Conservation (phyloP, 1,140 invertebrate genomes). For the Brachionus koreanus region DNA sequence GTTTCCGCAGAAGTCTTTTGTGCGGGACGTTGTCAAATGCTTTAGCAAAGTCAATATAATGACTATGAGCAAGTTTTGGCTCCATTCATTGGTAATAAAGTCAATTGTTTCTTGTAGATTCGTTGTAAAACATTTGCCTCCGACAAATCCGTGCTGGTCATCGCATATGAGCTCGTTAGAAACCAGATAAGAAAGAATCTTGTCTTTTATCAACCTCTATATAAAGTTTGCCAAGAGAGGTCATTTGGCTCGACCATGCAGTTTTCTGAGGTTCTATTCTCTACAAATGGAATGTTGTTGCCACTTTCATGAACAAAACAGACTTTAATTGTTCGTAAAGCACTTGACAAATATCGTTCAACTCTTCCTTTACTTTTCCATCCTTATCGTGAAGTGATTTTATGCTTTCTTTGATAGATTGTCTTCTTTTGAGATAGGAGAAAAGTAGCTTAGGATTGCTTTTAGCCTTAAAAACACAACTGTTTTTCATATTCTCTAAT, state of each 20-base stretch:
- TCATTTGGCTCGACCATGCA: not conserved
- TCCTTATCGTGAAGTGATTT: not conserved
- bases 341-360: not conserved
- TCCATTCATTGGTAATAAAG: not conserved
- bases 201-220: not conserved
- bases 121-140: not conserved
- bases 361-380: not conserved
- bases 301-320: not conserved
- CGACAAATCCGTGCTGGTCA: slow-evolving; percentile 3
- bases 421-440: not conserved
- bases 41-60: slow-evolving; percentile 41
- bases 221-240: not conserved
- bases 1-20: not conserved
- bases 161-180: not conserved
- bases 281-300: not conserved
- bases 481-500: not conserved
- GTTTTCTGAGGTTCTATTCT: not conserved
- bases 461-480: not conserved
- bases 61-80: not conserved
- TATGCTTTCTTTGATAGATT: not conserved
- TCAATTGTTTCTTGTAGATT: slow-evolving; percentile 16
- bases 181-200: not conserved
- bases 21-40: slow-evolving; percentile 36
- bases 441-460: not conserved
- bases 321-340: not conserved